Evolutionary conservation across 2,113 vertebrate genomes (phyloP).

Genomic region (Clarias gariepinus): DNA sequence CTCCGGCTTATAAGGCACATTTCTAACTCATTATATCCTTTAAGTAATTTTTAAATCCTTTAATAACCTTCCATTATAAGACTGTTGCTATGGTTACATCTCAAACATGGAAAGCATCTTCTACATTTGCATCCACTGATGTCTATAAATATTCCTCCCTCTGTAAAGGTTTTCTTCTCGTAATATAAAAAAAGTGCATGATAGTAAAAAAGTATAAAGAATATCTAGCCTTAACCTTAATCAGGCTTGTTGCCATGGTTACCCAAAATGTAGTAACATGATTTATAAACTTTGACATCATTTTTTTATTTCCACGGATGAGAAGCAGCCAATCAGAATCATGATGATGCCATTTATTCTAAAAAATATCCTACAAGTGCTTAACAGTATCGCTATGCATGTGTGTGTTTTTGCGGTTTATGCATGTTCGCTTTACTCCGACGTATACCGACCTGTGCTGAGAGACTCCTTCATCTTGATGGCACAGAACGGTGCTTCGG

Average conservation of each 20-base stretch:
- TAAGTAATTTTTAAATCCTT: neutral
- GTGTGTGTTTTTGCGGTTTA: neutral
- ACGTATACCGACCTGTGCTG: constrained; percentile 81
- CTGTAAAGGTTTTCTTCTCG: neutral
- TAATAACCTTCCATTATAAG: neutral
- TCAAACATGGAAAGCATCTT: neutral
- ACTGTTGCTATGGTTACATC: neutral
- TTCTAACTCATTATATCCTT: neutral
- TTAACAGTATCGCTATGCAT: neutral
- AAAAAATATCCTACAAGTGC: neutral
- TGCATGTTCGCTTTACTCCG: no score
- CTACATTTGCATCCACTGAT: neutral
- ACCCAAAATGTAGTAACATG: neutral
- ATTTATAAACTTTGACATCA: neutral
- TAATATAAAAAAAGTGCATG: neutral
- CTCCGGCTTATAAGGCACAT: neutral
- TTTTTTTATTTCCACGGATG: neutral
- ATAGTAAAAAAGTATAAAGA: neutral
- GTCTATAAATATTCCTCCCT: no score
- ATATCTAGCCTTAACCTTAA: neutral
- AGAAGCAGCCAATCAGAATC: neutral
- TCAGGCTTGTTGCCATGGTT: neutral
- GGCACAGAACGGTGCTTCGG: constrained; percentile 85
- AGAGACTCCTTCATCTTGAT: constrained; percentile 95
- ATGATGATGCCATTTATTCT: neutral